These are phyloP conservation scores for Aurelia aurita complex sp. Pacific DNA, from an alignment of 30 jellyfish, hydroid and myxozoan species.

Conservation along the genomic window DNA sequence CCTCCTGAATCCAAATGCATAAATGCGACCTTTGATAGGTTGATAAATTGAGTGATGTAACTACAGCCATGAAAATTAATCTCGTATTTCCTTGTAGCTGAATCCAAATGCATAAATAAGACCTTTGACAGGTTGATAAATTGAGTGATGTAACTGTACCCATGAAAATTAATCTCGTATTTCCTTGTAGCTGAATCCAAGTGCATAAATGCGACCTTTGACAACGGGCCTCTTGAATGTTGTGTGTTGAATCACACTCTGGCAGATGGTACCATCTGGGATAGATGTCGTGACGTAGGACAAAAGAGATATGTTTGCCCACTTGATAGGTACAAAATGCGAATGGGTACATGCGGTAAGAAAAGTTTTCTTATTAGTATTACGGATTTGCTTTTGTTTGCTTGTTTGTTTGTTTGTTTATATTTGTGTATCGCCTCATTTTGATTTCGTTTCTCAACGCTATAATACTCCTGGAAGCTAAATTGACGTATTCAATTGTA, in stretches of 20 bases:
- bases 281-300: not conserved
- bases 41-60: no score
- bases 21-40: not conserved
- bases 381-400: not conserved
- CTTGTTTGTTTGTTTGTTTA: no score
- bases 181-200: not conserved
- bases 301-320: not conserved
- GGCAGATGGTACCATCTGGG: not conserved
- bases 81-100: not conserved
- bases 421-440: no score
- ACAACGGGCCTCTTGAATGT: not conserved
- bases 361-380: no score
- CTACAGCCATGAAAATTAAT: no score
- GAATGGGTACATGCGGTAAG: not conserved
- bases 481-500: no score
- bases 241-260: slow-evolving; percentile 1
- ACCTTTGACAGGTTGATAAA: not conserved
- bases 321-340: not conserved
- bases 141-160: no score
- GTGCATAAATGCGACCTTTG: slow-evolving; percentile 1
- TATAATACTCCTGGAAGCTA: no score
- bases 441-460: no score
- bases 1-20: not conserved
- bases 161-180: not conserved
- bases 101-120: not conserved